Evolutionary conservation across 2,888 invertebrate species (phyloP).

Genomic region (Netelia fuscicornis): DNA sequence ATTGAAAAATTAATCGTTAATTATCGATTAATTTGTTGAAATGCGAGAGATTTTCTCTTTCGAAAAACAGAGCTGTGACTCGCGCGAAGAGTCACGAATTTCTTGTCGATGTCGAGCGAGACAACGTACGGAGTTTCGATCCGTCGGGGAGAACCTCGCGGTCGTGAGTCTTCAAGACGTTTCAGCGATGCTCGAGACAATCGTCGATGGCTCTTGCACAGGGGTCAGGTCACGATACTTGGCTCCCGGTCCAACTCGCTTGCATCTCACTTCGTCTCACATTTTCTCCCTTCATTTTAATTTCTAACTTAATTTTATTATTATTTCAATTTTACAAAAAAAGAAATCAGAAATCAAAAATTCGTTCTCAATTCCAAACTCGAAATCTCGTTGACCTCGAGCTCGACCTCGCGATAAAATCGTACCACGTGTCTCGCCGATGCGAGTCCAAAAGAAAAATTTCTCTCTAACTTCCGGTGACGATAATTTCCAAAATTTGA

Average conservation of each 20-base stretch:
- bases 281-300: not conserved
- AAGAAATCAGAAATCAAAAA: too few species aligned
- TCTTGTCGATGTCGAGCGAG: slow-evolving; percentile 16
- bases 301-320: slow-evolving; percentile 4
- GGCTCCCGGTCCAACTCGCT: slow-evolving; percentile 64
- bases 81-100: slow-evolving; percentile 12
- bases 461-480: not conserved
- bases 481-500: not conserved
- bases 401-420: not conserved
- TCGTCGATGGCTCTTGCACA: slow-evolving; percentile 69
- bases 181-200: slow-evolving; percentile 54
- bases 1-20: not conserved
- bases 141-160: slow-evolving; percentile 32
- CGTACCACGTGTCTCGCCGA: not conserved
- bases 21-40: not conserved
- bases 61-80: not conserved
- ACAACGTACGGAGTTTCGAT: slow-evolving; percentile 4
- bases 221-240: slow-evolving; percentile 77
- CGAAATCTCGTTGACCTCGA: too few species aligned
- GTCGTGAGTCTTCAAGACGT: not conserved
- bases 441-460: not conserved
- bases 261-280: not conserved
- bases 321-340: not conserved
- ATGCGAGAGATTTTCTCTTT: not conserved
- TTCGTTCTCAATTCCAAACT: too few species aligned